phyloP scores from a whole-genome alignment of 2,113 vertebrate genomes.

The Proteles cristata region DNA sequence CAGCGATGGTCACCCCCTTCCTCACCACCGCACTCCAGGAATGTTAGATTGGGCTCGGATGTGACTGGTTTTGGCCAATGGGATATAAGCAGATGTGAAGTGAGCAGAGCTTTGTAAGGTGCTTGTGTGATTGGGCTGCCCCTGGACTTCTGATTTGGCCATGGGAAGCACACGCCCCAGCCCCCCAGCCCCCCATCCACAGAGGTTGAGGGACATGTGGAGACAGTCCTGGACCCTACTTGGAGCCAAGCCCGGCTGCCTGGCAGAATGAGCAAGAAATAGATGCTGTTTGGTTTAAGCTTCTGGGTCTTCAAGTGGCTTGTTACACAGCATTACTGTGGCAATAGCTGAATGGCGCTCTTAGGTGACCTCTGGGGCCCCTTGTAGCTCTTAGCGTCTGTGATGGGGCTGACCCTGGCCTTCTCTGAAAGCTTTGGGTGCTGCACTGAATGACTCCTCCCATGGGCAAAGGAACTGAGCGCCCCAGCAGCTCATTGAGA shows the following conservation, averaged over 20 bases:
- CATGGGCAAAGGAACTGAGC: not conserved
- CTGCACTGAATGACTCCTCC: not conserved
- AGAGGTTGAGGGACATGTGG: not conserved
- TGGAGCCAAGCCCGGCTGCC: not conserved
- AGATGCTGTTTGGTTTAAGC: not conserved
- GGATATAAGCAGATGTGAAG: not conserved
- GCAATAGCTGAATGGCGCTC: not conserved
- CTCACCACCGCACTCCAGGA: not conserved
- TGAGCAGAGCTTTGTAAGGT: not conserved
- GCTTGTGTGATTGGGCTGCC: not conserved
- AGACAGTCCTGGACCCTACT: not conserved
- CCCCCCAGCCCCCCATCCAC: not conserved
- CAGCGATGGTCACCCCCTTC: not conserved
- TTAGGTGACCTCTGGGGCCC: not conserved
- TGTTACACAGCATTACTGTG: not conserved
- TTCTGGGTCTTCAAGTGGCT: not conserved
- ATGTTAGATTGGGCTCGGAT: not conserved
- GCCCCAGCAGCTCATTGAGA: not conserved
- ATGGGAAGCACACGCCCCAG: not conserved
- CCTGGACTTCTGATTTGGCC: not conserved
- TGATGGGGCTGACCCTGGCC: accelerated
- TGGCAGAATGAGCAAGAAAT: not conserved
- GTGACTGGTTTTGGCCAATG: not conserved
- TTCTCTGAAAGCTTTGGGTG: not conserved
- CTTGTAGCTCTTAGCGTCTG: not conserved